Percentiles rank a stretch among this genome's conserved stretches.
Evolutionary conservation across 2,888 invertebrate species (phyloP).

Genomic region (Drosophila putrida): DNA sequence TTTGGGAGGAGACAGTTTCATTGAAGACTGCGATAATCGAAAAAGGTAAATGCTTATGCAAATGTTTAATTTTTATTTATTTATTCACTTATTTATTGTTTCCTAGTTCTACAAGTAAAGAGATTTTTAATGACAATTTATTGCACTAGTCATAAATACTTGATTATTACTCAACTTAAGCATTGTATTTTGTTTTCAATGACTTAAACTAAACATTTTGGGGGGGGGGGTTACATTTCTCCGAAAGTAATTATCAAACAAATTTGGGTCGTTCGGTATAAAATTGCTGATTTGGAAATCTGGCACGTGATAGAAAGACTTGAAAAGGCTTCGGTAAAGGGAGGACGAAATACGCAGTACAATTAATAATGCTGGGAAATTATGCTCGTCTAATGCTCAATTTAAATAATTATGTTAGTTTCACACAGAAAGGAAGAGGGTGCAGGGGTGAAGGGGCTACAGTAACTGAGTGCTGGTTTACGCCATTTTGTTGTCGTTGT

Average conservation of each 20-base stretch:
- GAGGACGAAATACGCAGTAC: not conserved
- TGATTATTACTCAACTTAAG: not conserved
- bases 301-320: constrained; percentile 11
- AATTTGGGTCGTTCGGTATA: not conserved
- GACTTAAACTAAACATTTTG: not conserved
- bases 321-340: not conserved
- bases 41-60: constrained; percentile 31
- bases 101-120: too few relatives aligned
- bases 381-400: constrained; percentile 2
- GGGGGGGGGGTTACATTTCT: not conserved
- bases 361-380: constrained; percentile 11
- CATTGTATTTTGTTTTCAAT: not conserved
- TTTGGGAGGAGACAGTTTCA: constrained; percentile 13
- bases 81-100: too few relatives aligned
- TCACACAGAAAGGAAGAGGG: not conserved
- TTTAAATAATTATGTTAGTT: constrained; percentile 53
- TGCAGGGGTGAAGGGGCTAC: too few relatives aligned
- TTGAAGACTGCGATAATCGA: constrained; percentile 8
- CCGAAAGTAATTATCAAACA: not conserved
- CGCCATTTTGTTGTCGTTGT: constrained; percentile 48
- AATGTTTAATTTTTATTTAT: not conserved
- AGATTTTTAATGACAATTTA: too few relatives aligned
- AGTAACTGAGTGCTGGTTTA: constrained; percentile 1
- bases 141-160: not conserved
- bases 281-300: constrained; percentile 14